Percentiles rank a stretch among this genome's conserved stretches.
Evolutionary conservation across 2,888 invertebrate genomes (phyloP).

Genomic region (Microchrysa polita): DNA sequence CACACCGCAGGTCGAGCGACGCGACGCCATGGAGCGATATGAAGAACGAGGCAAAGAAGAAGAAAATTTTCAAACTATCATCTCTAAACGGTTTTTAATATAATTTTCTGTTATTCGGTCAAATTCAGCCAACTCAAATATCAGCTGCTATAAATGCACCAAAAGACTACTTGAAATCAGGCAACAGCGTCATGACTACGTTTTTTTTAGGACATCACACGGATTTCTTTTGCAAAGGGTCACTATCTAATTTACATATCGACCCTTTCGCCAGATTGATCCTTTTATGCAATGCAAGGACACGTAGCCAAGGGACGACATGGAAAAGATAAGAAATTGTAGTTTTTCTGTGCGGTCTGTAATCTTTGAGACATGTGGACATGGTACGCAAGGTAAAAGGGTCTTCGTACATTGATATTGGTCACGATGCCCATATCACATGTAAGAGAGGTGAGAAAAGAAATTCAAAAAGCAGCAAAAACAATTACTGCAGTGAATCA

Average conservation of each 20-base stretch:
- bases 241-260: conserved; percentile 46
- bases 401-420: background rate
- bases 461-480: too few species aligned
- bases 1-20: too few species aligned
- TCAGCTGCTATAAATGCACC: too few species aligned
- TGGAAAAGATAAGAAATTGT: conserved; percentile 21
- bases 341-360: conserved; percentile 16
- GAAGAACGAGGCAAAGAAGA: too few species aligned
- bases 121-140: too few species aligned
- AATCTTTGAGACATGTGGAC: background rate
- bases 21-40: too few species aligned
- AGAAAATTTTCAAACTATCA: too few species aligned
- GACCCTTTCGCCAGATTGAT: conserved; percentile 42
- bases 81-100: too few species aligned
- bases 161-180: background rate
- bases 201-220: background rate
- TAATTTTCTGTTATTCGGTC: too few species aligned
- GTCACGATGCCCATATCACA: too few species aligned
- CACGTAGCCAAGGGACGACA: conserved; percentile 22
- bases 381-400: background rate
- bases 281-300: conserved; percentile 31
- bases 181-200: background rate
- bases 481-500: too few species aligned
- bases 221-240: conserved; percentile 32
- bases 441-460: too few species aligned